A percentile compares a stretch with the other conserved stretches of the same genome.
phyloP scores from a whole-genome alignment of 2,113 vertebrate species.

The Drymodes brunneopygia region DNA sequence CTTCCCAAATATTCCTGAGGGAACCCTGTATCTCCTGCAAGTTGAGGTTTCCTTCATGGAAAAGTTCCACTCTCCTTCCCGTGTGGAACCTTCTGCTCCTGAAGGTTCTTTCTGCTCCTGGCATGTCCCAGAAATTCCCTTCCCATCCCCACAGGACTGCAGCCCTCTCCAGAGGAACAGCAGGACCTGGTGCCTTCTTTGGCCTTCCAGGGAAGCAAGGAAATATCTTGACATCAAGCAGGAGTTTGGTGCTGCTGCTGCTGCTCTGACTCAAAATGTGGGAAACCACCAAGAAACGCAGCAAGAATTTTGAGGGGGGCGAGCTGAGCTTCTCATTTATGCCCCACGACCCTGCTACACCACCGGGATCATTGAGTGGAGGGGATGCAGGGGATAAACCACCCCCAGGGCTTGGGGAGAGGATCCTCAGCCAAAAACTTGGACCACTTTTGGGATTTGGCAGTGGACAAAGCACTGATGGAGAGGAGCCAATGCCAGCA shows the following conservation, averaged over 20 bases:
- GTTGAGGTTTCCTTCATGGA: not conserved
- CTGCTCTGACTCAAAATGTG: not conserved
- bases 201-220: not conserved
- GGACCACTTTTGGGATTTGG: not conserved
- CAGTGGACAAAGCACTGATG: accelerated
- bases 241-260: not conserved
- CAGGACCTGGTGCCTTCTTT: not conserved
- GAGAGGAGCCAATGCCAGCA: not conserved
- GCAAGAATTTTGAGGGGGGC: not conserved
- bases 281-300: not conserved
- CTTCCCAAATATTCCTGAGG: not conserved
- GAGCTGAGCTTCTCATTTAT: not conserved
- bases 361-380: accelerated
- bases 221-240: not conserved
- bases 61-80: not conserved
- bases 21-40: not conserved
- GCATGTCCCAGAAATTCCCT: not conserved
- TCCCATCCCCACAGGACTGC: accelerated
- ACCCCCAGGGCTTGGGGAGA: not conserved
- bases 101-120: too few relatives aligned
- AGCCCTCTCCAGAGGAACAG: not conserved
- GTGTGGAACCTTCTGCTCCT: not conserved
- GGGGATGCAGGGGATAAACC: too few relatives aligned
- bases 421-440: not conserved
- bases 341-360: not conserved